Percentiles rank a stretch among this genome's conserved stretches.
Conservation (phyloP, 2,113 vertebrate genomes). For the Bungarus multicinctus region DNA sequence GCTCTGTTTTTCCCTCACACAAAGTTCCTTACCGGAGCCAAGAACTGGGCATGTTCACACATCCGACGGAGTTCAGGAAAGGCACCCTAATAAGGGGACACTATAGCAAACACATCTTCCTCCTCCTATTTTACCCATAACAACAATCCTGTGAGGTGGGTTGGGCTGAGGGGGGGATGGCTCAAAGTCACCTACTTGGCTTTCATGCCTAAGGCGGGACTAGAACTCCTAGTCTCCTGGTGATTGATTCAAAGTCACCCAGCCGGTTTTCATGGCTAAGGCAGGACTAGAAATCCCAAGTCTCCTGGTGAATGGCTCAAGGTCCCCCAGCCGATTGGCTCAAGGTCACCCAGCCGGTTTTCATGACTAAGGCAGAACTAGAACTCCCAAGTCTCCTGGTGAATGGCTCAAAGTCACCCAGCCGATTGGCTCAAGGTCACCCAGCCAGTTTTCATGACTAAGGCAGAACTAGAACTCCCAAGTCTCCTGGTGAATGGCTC, state of each 20-base stretch:
- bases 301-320: no score
- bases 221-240: not conserved
- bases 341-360: no score
- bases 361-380: no score
- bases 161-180: not conserved
- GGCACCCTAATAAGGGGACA: not conserved
- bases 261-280: not conserved
- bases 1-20: not conserved
- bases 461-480: no score
- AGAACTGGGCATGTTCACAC: not conserved
- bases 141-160: not conserved
- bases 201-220: not conserved
- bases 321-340: no score
- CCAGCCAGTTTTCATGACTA: no score
- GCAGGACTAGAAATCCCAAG: no score
- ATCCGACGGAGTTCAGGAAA: not conserved
- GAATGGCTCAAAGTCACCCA: no score
- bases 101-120: no score
- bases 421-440: no score
- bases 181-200: not conserved
- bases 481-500: no score
- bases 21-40: not conserved
- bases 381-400: no score
- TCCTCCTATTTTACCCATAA: not conserved
- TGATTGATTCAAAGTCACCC: not conserved